Conservation (phyloP, 2,113 vertebrate species). For the Carlito syrichta region DNA sequence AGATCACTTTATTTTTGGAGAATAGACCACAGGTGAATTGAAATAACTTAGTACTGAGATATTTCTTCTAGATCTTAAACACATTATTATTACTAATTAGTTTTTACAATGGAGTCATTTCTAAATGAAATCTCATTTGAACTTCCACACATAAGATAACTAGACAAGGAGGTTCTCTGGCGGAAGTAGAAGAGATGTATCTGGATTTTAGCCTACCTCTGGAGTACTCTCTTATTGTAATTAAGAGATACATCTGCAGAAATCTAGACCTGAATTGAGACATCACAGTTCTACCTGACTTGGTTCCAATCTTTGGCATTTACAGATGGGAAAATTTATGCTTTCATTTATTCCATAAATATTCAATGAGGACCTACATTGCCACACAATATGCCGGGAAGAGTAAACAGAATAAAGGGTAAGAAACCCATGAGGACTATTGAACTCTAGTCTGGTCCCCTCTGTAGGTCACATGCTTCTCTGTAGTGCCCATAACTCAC, state of each 20-base stretch:
- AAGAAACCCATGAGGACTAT: neutral
- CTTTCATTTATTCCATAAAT: neutral
- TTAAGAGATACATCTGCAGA: neutral
- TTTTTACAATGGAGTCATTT: neutral
- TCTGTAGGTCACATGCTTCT: too few species aligned
- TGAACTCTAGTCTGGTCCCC: too few species aligned
- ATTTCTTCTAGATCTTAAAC: neutral
- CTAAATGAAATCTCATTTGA: neutral
- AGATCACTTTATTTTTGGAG: neutral
- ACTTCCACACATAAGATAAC: neutral
- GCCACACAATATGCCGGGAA: neutral
- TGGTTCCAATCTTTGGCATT: neutral
- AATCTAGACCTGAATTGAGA: neutral
- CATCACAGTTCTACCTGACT: neutral
- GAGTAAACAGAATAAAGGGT: neutral
- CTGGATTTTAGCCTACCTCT: neutral
- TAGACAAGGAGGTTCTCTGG: neutral
- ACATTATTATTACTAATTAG: neutral
- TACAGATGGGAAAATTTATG: neutral
- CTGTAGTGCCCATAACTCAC: rapidly evolving
- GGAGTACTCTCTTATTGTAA: neutral
- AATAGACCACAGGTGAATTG: neutral
- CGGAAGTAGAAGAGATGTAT: rapidly evolving
- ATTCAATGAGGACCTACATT: neutral
- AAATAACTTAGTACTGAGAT: neutral